phyloP scores from a whole-genome alignment of 92 coral and sea anemone genomes.

The Umimayanthus chanpuru region DNA sequence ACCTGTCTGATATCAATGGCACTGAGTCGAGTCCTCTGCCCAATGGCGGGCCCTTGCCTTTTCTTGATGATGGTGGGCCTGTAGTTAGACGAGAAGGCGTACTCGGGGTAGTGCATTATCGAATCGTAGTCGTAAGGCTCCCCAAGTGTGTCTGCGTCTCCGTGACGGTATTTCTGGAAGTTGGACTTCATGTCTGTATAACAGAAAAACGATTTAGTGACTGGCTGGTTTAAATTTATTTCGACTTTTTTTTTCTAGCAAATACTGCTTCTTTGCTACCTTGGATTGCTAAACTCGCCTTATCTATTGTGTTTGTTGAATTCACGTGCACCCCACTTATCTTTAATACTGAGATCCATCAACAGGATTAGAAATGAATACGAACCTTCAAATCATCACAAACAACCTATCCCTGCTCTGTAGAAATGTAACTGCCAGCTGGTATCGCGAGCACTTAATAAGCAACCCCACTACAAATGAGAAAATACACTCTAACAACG shows the following conservation, averaged over 20 bases:
- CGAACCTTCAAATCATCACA: no score
- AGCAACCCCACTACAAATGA: no score
- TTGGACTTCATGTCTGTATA: constrained; percentile 33
- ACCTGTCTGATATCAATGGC: constrained; percentile 31
- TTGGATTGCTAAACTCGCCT: not conserved
- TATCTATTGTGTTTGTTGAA: not conserved
- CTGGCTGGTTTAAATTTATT: not conserved
- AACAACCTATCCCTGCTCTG: no score
- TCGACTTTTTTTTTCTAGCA: not conserved
- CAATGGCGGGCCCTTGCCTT: constrained; percentile 21
- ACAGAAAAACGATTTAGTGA: not conserved
- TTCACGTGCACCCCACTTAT: not conserved
- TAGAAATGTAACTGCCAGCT: no score
- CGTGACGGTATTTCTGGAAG: constrained; percentile 38
- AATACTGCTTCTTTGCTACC: not conserved
- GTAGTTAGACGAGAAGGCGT: constrained; percentile 34
- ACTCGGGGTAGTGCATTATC: constrained; percentile 38
- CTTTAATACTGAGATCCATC: not conserved
- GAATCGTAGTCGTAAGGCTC: constrained; percentile 37
- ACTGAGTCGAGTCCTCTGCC: constrained; percentile 24
- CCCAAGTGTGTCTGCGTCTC: constrained; percentile 33
- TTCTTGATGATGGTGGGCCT: constrained; percentile 39
- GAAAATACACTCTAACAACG: no score
- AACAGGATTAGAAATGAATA: no score
- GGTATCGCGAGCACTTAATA: no score